These are phyloP conservation scores for Ceratoteleas bidentatus DNA, from an alignment of 1,140 invertebrate species.

Conservation along the genomic window DNA sequence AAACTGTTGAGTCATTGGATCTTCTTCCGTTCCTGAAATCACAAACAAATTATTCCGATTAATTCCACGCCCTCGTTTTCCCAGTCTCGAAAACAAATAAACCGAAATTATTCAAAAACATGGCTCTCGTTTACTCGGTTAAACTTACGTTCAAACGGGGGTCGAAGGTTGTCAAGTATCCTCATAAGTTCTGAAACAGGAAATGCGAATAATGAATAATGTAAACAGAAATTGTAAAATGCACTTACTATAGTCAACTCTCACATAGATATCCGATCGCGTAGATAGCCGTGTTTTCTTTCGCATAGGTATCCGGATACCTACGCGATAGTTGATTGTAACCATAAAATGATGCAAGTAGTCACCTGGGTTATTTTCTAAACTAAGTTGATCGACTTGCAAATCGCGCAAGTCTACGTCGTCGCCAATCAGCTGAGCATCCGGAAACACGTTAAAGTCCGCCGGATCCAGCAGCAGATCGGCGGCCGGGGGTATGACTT, in stretches of 20 bases:
- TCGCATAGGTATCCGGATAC: no score
- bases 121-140: no score
- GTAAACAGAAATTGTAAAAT: no score
- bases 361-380: constrained; percentile 69
- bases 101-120: not conserved
- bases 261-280: no score
- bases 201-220: no score
- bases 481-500: constrained; percentile 2
- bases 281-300: no score
- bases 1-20: constrained; percentile 66
- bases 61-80: not conserved
- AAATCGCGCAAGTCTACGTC: constrained; percentile 61
- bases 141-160: constrained; percentile 73
- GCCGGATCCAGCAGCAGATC: constrained; percentile 39
- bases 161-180: constrained; percentile 71
- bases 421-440: constrained; percentile 39
- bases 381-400: constrained; percentile 61
- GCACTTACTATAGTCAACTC: no score
- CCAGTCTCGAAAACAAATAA: no score
- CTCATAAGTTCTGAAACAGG: constrained; percentile 74
- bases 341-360: no score
- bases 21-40: constrained; percentile 60
- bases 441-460: constrained; percentile 31
- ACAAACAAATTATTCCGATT: constrained; percentile 9
- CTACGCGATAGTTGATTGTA: no score